A percentile compares a stretch with the other conserved stretches of the same genome.
Conservation (phyloP, 2,888 invertebrate species). For the Liodrosophila aerea region DNA sequence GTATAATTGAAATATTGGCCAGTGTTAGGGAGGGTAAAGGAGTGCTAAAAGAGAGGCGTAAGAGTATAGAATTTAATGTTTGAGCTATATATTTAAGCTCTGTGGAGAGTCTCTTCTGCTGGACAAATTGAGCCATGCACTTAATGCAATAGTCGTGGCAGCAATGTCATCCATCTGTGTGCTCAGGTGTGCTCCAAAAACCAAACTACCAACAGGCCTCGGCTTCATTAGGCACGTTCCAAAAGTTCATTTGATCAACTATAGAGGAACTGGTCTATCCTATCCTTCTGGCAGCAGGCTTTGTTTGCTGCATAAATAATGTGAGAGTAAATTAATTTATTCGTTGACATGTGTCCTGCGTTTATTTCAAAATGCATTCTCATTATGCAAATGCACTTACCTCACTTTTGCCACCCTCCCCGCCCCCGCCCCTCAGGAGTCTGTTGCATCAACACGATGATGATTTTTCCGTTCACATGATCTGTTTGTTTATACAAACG, state of each 20-base stretch:
- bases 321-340: conserved; percentile 82
- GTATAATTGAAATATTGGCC: conserved; percentile 67
- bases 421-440: background rate
- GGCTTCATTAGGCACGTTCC: conserved; percentile 44
- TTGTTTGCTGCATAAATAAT: conserved; percentile 74
- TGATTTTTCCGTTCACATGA: conserved; percentile 44
- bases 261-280: conserved; percentile 26
- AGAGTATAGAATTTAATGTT: conserved; percentile 21
- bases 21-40: too few species aligned
- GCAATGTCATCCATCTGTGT: conserved; percentile 10
- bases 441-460: too few species aligned
- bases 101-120: conserved; percentile 12
- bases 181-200: conserved; percentile 35
- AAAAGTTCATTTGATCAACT: conserved; percentile 46
- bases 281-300: conserved; percentile 14
- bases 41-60: conserved; percentile 1
- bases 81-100: conserved; percentile 36
- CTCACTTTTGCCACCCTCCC: conserved; percentile 5
- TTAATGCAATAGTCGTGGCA: conserved; percentile 63
- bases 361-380: conserved; percentile 73
- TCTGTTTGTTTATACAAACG: conserved; percentile 76
- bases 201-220: conserved; percentile 16
- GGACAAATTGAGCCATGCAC: conserved; percentile 54
- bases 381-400: conserved; percentile 72
- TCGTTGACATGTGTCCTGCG: conserved; percentile 80